These are phyloP conservation scores for Pasiphila rectangulata DNA, from an alignment of 2,888 invertebrate genomes.

Conservation along the genomic window DNA sequence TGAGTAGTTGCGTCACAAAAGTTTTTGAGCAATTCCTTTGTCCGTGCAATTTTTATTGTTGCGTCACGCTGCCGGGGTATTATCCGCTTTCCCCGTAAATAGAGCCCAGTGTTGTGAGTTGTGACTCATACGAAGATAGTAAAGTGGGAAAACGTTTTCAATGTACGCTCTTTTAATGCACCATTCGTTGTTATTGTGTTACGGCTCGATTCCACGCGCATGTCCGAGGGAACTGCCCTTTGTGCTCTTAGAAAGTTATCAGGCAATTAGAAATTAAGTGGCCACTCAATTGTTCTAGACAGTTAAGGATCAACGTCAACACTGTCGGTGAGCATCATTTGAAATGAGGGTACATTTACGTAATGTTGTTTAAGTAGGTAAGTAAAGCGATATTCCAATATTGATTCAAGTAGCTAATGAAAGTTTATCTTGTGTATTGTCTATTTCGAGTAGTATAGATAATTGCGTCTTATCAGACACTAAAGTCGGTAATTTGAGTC, in stretches of 20 bases:
- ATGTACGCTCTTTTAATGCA: conserved; percentile 41
- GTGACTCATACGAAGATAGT: conserved; percentile 57
- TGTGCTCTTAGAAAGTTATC: conserved; percentile 44
- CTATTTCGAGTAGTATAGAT: neutral
- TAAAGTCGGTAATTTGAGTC: conserved; percentile 1
- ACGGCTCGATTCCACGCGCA: conserved; percentile 28
- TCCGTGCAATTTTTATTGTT: conserved; percentile 74
- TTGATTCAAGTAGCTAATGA: conserved; percentile 9
- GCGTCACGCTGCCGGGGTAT: conserved; percentile 65
- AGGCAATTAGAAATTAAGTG: conserved; percentile 34
- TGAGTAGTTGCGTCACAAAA: conserved; percentile 57
- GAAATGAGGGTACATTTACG: conserved; percentile 16
- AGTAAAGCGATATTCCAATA: conserved; percentile 1
- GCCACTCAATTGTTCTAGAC: conserved; percentile 35
- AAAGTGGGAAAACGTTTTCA: conserved; percentile 55
- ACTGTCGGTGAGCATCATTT: conserved; percentile 18
- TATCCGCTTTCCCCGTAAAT: conserved; percentile 70
- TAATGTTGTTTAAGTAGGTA: conserved; percentile 15
- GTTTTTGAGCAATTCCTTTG: conserved; percentile 71
- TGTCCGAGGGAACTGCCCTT: conserved; percentile 27
- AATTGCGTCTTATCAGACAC: neutral
- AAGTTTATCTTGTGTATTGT: conserved; percentile 1
- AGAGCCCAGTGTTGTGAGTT: conserved; percentile 44
- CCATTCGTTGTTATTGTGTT: conserved; percentile 38
- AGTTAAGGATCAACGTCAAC: conserved; percentile 23